Percentiles rank a stretch among this genome's conserved stretches.
Conservation (phyloP, 2,113 vertebrate genomes). For the Pterophyllum scalare region DNA sequence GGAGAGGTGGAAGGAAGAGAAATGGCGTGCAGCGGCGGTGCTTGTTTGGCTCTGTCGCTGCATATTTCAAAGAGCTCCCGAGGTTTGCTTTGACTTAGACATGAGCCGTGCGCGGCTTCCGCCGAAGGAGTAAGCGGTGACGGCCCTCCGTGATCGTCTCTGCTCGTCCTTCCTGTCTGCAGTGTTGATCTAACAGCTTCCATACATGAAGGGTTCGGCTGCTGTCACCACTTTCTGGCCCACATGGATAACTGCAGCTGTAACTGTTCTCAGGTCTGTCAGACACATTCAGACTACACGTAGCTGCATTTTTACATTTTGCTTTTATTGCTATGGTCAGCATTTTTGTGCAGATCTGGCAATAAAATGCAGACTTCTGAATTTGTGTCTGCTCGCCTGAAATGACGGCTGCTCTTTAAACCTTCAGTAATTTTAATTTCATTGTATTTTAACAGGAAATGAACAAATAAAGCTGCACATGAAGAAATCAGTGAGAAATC, state of each 20-base stretch:
- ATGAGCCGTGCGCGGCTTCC: constrained; percentile 11
- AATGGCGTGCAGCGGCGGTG: neutral
- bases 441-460: neutral
- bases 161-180: constrained; percentile 2
- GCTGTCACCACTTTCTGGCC: neutral
- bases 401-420: neutral
- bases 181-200: neutral
- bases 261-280: neutral
- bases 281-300: neutral
- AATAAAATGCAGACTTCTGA: neutral
- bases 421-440: neutral
- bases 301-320: neutral
- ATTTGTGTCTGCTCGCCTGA: neutral
- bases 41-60: neutral
- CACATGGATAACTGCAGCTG: too few species aligned
- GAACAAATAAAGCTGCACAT: neutral
- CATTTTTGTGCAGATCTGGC: neutral
- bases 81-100: constrained; percentile 54
- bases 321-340: fast-evolving
- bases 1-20: constrained; percentile 3
- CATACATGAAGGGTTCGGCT: neutral
- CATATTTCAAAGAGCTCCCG: constrained; percentile 41
- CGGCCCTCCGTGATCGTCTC: constrained; percentile 12
- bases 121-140: constrained; percentile 19
- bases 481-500: neutral